phyloP scores from a whole-genome alignment of 2,797 vertebrate species.

The Taeniopygia guttata region DNA sequence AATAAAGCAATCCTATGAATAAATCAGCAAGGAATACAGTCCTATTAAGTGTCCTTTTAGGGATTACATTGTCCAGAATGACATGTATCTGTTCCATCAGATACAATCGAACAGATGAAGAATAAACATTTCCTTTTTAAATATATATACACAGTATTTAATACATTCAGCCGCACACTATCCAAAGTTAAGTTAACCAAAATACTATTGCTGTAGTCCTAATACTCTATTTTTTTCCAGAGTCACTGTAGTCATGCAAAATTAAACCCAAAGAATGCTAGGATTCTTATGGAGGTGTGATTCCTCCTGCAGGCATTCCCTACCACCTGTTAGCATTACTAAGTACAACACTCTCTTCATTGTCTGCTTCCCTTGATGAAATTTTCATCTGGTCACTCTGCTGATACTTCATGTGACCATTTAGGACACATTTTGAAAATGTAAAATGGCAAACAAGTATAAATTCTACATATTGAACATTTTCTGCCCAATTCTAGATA shows the following conservation, averaged over 20 bases:
- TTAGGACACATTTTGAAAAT: constrained; percentile 31
- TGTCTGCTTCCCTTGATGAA: neutral
- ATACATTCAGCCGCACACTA: neutral
- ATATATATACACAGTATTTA: neutral
- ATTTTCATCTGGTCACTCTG: neutral
- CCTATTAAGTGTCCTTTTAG: neutral
- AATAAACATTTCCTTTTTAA: neutral
- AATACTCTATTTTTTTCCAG: neutral
- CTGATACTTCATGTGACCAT: neutral
- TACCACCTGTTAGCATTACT: constrained; percentile 3
- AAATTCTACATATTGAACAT: neutral
- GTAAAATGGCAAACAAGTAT: neutral
- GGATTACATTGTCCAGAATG: neutral
- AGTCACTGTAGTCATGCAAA: neutral
- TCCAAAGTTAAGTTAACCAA: neutral
- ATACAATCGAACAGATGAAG: neutral
- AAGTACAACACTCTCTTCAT: neutral
- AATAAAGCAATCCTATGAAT: constrained; percentile 28
- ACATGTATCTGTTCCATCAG: neutral
- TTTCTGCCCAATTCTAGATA: neutral
- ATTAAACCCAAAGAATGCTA: neutral
- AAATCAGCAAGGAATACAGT: neutral
- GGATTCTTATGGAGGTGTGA: neutral
- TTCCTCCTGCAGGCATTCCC: neutral
- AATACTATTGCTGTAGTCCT: neutral